phyloP scores from a whole-genome alignment of 2,797 vertebrate genomes.

The Carapus acus region DNA sequence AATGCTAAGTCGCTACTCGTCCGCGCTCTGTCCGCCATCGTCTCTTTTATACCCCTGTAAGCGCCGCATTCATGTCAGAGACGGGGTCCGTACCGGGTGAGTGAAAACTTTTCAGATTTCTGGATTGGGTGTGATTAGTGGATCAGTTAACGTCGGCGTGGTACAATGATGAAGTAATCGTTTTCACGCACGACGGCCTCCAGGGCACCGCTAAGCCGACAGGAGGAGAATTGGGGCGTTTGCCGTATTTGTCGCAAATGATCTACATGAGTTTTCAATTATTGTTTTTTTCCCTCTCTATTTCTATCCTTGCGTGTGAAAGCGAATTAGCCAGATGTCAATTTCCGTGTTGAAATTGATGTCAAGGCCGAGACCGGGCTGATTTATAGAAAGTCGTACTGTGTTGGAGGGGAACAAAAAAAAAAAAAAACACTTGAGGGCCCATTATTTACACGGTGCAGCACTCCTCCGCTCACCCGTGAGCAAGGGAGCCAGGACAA shows the following conservation, averaged over 20 bases:
- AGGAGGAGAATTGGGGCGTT: conserved; percentile 15
- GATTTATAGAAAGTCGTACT: conserved; percentile 75
- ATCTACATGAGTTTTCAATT: conserved; percentile 37
- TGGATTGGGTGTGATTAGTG: conserved; percentile 7
- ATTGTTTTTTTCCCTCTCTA: conserved; percentile 34
- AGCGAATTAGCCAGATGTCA: conserved; percentile 68
- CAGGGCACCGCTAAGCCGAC: not conserved
- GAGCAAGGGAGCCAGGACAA: conserved; percentile 59
- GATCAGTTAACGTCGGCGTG: not conserved
- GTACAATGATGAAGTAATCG: conserved; percentile 10
- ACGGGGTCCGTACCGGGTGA: conserved; percentile 33
- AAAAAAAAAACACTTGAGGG: conserved; percentile 63
- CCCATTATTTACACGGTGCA: conserved; percentile 69
- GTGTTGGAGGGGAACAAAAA: too few relatives aligned
- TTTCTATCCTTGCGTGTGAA: conserved; percentile 53
- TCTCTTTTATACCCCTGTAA: conserved; percentile 30
- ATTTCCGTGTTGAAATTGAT: conserved; percentile 71
- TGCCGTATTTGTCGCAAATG: conserved; percentile 16
- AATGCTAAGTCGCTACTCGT: conserved; percentile 37
- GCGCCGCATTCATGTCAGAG: conserved; percentile 35
- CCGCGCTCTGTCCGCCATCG: conserved; percentile 28
- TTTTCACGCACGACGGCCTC: conserved; percentile 6
- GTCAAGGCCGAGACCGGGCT: conserved; percentile 60
- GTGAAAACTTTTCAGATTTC: conserved; percentile 21
- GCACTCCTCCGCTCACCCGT: conserved; percentile 44